Evolutionary conservation across 2,113 vertebrate genomes (phyloP).

Genomic region (Lophura nycthemera): DNA sequence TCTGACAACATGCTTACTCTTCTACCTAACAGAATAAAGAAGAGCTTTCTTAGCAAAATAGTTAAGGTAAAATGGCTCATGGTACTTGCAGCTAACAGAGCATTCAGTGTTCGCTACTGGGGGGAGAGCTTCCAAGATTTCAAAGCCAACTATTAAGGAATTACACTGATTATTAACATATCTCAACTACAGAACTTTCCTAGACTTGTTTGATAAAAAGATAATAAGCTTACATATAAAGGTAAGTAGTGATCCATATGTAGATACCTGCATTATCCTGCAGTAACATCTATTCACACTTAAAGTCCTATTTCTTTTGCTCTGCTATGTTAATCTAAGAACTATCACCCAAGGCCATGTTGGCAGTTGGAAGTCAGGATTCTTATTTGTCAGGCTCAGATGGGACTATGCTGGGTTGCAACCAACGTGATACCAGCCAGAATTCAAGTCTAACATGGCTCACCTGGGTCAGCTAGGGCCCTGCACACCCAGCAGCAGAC

Average conservation of each 20-base stretch:
- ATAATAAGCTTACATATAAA: background rate
- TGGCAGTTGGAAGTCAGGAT: background rate
- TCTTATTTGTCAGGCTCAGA: background rate
- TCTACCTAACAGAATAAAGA: constrained; percentile 36
- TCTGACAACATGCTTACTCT: constrained; percentile 34
- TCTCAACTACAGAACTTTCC: background rate
- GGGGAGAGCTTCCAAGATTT: background rate
- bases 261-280: background rate
- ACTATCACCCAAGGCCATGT: background rate
- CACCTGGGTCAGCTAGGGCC: background rate
- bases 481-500: background rate
- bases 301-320: background rate
- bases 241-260: background rate
- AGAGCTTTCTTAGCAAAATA: constrained; percentile 51
- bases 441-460: background rate
- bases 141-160: background rate
- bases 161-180: background rate
- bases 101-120: background rate
- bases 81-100: background rate
- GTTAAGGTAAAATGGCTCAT: constrained; percentile 23
- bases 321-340: background rate
- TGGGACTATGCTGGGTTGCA: background rate
- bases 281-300: background rate
- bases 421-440: background rate
- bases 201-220: background rate